These are phyloP conservation scores for Torymus aiolomorphi DNA, from an alignment of 2,888 invertebrate genomes.

Conservation along the genomic window DNA sequence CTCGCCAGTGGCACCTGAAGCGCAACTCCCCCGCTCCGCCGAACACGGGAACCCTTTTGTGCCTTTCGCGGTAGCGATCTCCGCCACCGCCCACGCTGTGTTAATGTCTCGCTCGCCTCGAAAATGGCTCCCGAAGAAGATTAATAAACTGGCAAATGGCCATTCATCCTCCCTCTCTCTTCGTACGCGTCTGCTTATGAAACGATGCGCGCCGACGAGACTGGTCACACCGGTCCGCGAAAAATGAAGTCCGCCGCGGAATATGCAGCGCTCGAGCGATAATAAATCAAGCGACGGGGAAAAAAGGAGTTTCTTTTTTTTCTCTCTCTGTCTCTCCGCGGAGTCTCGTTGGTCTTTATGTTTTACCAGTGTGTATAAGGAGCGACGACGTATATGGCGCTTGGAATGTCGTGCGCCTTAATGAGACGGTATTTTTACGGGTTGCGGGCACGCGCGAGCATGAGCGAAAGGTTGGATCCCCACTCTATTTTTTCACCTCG, in stretches of 20 bases:
- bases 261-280: not conserved
- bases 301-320: slow-evolving; percentile 10
- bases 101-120: not conserved
- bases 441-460: not conserved
- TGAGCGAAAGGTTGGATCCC: not conserved
- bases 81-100: not conserved
- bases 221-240: not conserved
- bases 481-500: not conserved
- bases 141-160: slow-evolving; percentile 18
- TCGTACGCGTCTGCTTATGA: not conserved
- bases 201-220: too few species aligned
- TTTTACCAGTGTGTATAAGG: slow-evolving; percentile 10
- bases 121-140: slow-evolving; percentile 18
- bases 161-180: not conserved
- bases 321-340: not conserved
- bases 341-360: slow-evolving; percentile 7
- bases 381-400: slow-evolving; percentile 30
- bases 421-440: slow-evolving; percentile 41
- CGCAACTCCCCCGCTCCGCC: too few species aligned
- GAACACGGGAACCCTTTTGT: slow-evolving; percentile 11
- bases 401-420: slow-evolving; percentile 28
- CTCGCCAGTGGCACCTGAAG: too few species aligned
- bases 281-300: slow-evolving; percentile 18
- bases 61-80: not conserved
- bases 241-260: not conserved